Conservation (phyloP, 2,113 vertebrate species). For the Mirounga angustirostris region DNA sequence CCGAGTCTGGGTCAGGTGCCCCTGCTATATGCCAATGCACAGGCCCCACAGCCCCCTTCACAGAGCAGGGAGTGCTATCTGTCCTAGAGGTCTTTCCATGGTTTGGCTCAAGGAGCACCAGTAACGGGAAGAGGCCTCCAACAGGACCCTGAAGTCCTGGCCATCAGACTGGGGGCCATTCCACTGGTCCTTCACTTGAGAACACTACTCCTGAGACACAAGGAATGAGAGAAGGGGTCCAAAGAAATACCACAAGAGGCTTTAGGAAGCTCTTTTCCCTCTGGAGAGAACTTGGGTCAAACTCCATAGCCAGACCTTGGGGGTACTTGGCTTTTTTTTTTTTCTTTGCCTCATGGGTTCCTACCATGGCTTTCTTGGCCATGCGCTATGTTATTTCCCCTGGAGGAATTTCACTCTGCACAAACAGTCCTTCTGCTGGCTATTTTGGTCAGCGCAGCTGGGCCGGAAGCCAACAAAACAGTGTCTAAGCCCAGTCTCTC, state of each 20-base stretch:
- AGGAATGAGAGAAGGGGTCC: background rate
- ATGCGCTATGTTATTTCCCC: constrained; percentile 30
- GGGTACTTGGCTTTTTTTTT: background rate
- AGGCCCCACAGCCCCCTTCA: background rate
- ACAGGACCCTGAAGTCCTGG: background rate
- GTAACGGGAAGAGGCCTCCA: background rate
- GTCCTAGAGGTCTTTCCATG: background rate
- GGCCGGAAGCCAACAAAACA: constrained; percentile 69
- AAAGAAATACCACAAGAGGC: background rate
- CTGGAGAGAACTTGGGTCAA: background rate
- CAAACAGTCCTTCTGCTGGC: constrained; percentile 64
- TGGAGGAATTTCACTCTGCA: constrained; percentile 51
- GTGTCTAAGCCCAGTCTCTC: constrained; percentile 63
- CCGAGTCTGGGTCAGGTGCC: background rate
- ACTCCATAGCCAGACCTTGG: background rate
- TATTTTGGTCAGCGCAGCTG: constrained; percentile 69
- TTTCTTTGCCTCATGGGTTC: background rate
- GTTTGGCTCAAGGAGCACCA: background rate
- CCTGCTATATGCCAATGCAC: background rate
- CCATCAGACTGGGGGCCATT: background rate
- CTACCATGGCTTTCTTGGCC: constrained; percentile 43
- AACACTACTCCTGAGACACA: background rate
- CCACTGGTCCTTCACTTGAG: background rate
- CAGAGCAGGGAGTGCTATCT: background rate
- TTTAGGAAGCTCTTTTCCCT: background rate